These are phyloP conservation scores for Cistogaster globosa DNA, from an alignment of 2,888 invertebrate species.

Conservation along the genomic window DNA sequence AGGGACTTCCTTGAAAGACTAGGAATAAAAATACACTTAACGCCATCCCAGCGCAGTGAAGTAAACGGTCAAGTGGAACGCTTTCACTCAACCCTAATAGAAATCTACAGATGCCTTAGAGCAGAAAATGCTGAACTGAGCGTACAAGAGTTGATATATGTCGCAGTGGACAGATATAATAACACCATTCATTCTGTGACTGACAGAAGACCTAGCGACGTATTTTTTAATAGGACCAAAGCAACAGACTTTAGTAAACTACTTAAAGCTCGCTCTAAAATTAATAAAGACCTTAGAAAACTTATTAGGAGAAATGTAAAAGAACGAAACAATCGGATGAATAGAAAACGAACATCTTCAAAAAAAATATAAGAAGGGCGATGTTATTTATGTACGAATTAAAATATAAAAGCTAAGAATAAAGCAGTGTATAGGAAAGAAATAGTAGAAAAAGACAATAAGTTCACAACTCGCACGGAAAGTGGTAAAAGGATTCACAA, in stretches of 20 bases:
- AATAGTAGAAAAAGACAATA: neutral
- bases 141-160: conserved; percentile 43
- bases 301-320: neutral
- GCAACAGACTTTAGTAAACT: neutral
- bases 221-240: neutral
- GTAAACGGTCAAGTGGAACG: conserved; percentile 69
- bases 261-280: neutral
- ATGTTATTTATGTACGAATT: neutral
- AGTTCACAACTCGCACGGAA: neutral
- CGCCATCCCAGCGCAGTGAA: conserved; percentile 67
- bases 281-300: neutral
- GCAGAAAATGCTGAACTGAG: conserved; percentile 39
- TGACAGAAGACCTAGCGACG: conserved; percentile 27
- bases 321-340: neutral
- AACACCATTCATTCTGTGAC: conserved; percentile 69
- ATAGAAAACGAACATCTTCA: neutral
- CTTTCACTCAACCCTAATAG: conserved; percentile 66
- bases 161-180: conserved; percentile 70
- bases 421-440: neutral
- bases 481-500: neutral
- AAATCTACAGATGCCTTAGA: conserved; percentile 68
- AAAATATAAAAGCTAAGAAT: neutral
- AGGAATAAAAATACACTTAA: conserved; percentile 61
- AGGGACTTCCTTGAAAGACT: conserved; percentile 24
- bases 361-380: neutral